phyloP scores from a whole-genome alignment of 37 sponge, comb jelly and placozoan genomes.

The Bolinopsis microptera region DNA sequence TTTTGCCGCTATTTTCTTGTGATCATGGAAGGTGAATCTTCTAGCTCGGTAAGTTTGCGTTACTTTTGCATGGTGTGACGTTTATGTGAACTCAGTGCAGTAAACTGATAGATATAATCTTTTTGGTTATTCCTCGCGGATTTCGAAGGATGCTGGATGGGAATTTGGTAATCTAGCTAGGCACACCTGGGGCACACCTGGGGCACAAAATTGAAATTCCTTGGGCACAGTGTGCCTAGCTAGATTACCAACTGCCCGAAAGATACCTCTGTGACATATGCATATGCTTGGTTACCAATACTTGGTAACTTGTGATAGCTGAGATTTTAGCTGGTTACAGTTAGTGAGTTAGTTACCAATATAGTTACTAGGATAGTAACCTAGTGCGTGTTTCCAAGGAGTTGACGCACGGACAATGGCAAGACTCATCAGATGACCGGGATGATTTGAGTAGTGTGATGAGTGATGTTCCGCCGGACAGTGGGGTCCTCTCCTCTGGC shows the following conservation, averaged over 20 bases:
- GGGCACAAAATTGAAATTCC: no score
- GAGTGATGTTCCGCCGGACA: conserved; percentile 27
- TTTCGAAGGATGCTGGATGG: no score
- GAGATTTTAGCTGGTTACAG: neutral
- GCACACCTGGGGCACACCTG: no score
- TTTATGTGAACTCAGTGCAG: no score
- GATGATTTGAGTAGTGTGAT: conserved; percentile 48
- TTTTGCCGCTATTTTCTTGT: neutral
- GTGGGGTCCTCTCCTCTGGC: neutral
- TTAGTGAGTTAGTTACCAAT: neutral
- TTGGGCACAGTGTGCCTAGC: no score
- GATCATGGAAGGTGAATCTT: neutral
- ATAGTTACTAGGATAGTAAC: neutral
- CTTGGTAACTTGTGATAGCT: neutral
- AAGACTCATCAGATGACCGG: conserved; percentile 42
- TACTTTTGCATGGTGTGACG: neutral
- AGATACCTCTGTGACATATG: neutral
- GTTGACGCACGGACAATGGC: conserved; percentile 54
- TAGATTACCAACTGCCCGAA: no score
- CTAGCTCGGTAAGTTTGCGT: neutral
- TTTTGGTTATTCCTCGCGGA: no score
- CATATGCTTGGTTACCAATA: neutral
- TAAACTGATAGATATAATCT: no score
- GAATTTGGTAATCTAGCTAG: no score
- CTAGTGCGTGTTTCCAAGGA: neutral